Conservation (phyloP, 2,888 invertebrate species). For the Agonopterix heracliana region DNA sequence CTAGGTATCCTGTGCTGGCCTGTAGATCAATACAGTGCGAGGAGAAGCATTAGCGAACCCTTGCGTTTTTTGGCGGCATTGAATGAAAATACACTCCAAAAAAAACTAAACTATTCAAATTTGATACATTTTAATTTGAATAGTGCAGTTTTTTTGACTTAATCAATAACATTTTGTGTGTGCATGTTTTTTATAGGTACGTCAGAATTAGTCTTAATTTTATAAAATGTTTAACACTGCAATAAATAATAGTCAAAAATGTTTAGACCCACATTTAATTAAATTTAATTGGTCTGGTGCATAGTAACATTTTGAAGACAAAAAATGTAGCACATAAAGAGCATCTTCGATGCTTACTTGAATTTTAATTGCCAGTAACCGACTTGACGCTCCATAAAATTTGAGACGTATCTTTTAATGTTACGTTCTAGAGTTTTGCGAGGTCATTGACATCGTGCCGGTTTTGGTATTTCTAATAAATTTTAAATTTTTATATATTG, state of each 20-base stretch:
- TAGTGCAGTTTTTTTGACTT: too few relatives aligned
- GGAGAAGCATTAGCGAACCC: constrained; percentile 7
- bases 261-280: not conserved
- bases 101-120: not conserved
- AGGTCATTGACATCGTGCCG: constrained; percentile 46
- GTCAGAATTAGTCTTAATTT: not conserved
- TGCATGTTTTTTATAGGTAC: too few relatives aligned
- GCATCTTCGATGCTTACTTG: constrained; percentile 33
- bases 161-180: too few relatives aligned
- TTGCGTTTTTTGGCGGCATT: not conserved
- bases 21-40: constrained; percentile 6
- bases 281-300: not conserved
- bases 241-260: not conserved
- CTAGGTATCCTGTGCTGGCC: constrained; percentile 6
- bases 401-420: constrained; percentile 49
- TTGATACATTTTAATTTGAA: too few relatives aligned
- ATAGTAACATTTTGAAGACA: constrained; percentile 6
- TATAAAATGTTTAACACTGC: not conserved
- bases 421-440: constrained; percentile 42
- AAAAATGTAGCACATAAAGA: constrained; percentile 29
- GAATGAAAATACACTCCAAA: not conserved
- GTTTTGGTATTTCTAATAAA: constrained; percentile 9
- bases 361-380: constrained; percentile 55
- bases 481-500: not conserved
- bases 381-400: constrained; percentile 70